These are phyloP conservation scores for Oxyura jamaicensis DNA, from an alignment of 2,113 vertebrate species.

Conservation along the genomic window DNA sequence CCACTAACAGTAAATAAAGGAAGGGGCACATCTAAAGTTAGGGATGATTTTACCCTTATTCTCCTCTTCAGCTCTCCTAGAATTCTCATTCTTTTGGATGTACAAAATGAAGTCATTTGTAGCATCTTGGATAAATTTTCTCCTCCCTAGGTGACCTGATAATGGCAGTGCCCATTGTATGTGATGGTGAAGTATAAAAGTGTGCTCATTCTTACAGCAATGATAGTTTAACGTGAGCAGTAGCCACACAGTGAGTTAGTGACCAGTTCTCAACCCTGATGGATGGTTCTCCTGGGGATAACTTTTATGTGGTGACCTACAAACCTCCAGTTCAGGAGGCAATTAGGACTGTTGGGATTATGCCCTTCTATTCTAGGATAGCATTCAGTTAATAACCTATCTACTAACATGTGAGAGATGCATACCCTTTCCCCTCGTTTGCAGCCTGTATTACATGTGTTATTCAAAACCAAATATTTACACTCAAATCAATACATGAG, in stretches of 20 bases:
- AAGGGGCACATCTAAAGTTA: accelerated
- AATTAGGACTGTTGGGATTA: constrained; percentile 8
- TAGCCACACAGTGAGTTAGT: not conserved
- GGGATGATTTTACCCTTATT: not conserved
- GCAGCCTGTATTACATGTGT: not conserved
- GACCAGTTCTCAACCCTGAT: not conserved
- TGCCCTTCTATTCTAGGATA: not conserved
- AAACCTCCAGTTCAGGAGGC: not conserved
- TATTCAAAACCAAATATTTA: constrained; percentile 10
- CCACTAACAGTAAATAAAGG: not conserved
- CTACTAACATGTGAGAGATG: not conserved
- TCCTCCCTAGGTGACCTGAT: not conserved
- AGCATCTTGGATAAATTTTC: not conserved
- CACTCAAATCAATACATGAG: not conserved
- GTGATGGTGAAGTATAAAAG: not conserved
- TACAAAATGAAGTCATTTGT: not conserved
- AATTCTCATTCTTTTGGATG: not conserved
- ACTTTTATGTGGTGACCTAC: not conserved
- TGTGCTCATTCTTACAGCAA: not conserved
- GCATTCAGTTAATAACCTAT: not conserved
- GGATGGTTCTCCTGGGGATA: not conserved
- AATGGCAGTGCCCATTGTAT: not conserved
- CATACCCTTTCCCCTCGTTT: not conserved
- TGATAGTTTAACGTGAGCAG: not conserved
- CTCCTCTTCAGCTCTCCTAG: not conserved